phyloP scores from a whole-genome alignment of 1,140 invertebrate genomes.

The Trachymyrmex septentrionalis region DNA sequence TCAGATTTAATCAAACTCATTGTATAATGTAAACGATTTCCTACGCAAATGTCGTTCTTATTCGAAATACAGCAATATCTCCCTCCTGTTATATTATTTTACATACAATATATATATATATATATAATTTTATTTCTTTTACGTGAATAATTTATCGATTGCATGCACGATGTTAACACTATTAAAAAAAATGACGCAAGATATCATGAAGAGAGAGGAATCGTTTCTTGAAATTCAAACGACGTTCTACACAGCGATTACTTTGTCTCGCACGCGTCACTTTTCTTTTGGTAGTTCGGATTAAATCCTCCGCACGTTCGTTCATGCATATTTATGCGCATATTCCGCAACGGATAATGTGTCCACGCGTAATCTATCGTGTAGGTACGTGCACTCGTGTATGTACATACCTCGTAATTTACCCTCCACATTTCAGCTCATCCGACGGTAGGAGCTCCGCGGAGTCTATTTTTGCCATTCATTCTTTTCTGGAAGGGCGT shows the following conservation, averaged over 20 bases:
- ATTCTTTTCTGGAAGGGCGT: constrained; percentile 68
- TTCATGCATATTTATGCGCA: constrained; percentile 61
- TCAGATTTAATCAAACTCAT: constrained; percentile 62
- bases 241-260: constrained; percentile 42
- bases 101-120: neutral
- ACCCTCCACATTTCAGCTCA: constrained; percentile 11
- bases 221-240: constrained; percentile 39
- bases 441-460: constrained; percentile 19
- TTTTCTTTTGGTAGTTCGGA: constrained; percentile 43
- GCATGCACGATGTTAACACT: neutral
- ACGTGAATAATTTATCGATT: neutral
- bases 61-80: neutral
- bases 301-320: constrained; percentile 60
- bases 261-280: constrained; percentile 22
- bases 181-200: neutral
- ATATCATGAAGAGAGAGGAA: neutral
- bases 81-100: neutral
- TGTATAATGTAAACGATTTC: constrained; percentile 68
- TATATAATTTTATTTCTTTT: neutral
- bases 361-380: constrained; percentile 61
- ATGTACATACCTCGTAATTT: constrained; percentile 41
- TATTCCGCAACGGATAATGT: constrained; percentile 58
- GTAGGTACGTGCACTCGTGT: constrained; percentile 45
- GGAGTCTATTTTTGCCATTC: constrained; percentile 73
- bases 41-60: constrained; percentile 59